These are phyloP conservation scores for Dasysyrphus tricinctus DNA, from an alignment of 2,888 invertebrate species.

Conservation along the genomic window DNA sequence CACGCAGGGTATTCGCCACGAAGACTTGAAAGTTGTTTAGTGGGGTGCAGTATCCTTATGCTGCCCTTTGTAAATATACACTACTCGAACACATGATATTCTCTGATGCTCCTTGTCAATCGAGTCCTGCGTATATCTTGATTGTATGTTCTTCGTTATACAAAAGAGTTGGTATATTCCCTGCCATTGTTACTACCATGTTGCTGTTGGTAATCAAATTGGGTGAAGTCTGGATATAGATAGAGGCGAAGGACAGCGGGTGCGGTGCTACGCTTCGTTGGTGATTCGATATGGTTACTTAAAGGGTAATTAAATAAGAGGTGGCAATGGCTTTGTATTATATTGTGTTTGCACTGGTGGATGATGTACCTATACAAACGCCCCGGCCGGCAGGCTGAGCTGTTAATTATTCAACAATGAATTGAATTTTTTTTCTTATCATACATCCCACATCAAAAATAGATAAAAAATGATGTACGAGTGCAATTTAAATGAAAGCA, in stretches of 20 bases:
- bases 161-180: slow-evolving; percentile 48
- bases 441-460: slow-evolving; percentile 28
- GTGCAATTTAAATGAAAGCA: slow-evolving; percentile 28
- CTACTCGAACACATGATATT: slow-evolving; percentile 64
- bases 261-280: slow-evolving; percentile 62
- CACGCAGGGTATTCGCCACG: not conserved
- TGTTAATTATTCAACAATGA: slow-evolving; percentile 65
- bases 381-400: slow-evolving; percentile 30
- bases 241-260: slow-evolving; percentile 24
- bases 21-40: not conserved
- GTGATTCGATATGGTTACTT: slow-evolving; percentile 80
- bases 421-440: slow-evolving; percentile 57
- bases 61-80: slow-evolving; percentile 14
- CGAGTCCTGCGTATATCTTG: slow-evolving; percentile 54
- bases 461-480: slow-evolving; percentile 58
- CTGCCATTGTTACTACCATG: slow-evolving; percentile 33
- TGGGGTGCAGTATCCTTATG: slow-evolving; percentile 52
- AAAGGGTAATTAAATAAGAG: slow-evolving; percentile 81
- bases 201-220: slow-evolving; percentile 68
- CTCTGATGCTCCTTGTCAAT: slow-evolving; percentile 56
- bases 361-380: slow-evolving; percentile 1
- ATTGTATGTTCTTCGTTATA: slow-evolving; percentile 49
- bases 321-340: slow-evolving; percentile 58
- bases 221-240: slow-evolving; percentile 56
- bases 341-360: slow-evolving; percentile 14